Base-by-base conservation (phyloP, 2,888 invertebrate genomes). In the Volucella bombylans region DNA sequence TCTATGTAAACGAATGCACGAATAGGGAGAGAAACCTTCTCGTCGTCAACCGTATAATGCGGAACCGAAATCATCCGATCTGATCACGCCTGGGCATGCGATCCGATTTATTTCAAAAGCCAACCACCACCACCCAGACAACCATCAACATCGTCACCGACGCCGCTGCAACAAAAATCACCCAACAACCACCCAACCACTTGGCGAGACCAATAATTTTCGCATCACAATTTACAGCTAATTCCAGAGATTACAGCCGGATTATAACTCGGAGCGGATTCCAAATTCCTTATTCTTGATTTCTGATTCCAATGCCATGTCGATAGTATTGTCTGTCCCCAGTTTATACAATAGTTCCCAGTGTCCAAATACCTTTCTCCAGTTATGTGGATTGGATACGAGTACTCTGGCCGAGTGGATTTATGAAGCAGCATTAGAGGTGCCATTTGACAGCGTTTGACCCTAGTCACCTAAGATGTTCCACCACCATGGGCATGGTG, bases 191-290 rank as follows among this genome's bases (percentile, higher is more conserved):
- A 52, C 47, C 14, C 50, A 59, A 55, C 68, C 45, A 69, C 50
- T 54, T 57, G 45, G 54, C 54, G 61, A 74, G 87, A 86, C 82
- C 87, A 86, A 88, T 88, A 90, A 90, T 90, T 90, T 90, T 90
- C 89, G 88, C 88, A 89, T 90, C 89, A 89, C 88, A 88, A 87
- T 89, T 88, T 88, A 88, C 88, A 89, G 87, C 89, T 90, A 90
- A 90, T 90, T 88, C 87, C 89, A 89, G 88, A 89, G 88, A 90
- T 90, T 90, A 90, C 80, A 76, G 72, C 50, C 50, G 71, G 80
- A 72, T 80, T 85, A 73, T 80, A 76, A 80, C 83, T 85, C 62
- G 61, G 55, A 85, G 79, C 80, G 55, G 80, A 80, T 80, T 31
- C 31, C 31, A 6, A 31, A 31, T 31, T 31, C 31, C 23, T 23